These are phyloP conservation scores for Sylvietta virens DNA, from an alignment of 2,113 vertebrate species.

Conservation along the genomic window DNA sequence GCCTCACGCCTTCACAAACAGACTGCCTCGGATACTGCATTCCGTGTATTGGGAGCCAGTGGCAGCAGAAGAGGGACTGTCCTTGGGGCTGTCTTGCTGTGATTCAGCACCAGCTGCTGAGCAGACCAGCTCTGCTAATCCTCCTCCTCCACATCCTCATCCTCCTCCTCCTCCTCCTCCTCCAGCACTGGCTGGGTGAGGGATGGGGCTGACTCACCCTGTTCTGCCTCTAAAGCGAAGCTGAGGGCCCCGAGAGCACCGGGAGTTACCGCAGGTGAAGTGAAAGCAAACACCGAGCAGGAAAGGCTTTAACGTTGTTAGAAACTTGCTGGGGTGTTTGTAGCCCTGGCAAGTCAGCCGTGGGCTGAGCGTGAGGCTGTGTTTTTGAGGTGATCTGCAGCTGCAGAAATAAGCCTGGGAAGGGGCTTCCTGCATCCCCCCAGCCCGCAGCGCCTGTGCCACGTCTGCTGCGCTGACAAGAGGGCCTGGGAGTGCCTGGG, in stretches of 20 bases:
- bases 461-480: not conserved
- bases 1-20: not conserved
- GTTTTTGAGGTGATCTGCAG: accelerated
- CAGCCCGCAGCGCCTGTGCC: not conserved
- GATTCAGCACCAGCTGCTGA: not conserved
- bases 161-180: not conserved
- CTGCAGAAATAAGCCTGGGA: not conserved
- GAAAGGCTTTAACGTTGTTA: accelerated
- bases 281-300: not conserved
- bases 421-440: not conserved
- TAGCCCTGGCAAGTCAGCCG: not conserved
- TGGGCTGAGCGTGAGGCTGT: not conserved
- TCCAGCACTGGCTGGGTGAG: not conserved
- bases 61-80: not conserved
- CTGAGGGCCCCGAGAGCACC: not conserved
- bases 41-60: not conserved
- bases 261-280: not conserved
- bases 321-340: not conserved
- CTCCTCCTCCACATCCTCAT: not conserved
- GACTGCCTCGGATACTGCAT: not conserved
- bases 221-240: not conserved
- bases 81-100: not conserved
- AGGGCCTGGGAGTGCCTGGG: not conserved
- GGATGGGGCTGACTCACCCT: not conserved
- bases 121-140: not conserved